Base-by-base conservation (phyloP, 2,888 invertebrate genomes). In the Ditula angustiorana region DNA sequence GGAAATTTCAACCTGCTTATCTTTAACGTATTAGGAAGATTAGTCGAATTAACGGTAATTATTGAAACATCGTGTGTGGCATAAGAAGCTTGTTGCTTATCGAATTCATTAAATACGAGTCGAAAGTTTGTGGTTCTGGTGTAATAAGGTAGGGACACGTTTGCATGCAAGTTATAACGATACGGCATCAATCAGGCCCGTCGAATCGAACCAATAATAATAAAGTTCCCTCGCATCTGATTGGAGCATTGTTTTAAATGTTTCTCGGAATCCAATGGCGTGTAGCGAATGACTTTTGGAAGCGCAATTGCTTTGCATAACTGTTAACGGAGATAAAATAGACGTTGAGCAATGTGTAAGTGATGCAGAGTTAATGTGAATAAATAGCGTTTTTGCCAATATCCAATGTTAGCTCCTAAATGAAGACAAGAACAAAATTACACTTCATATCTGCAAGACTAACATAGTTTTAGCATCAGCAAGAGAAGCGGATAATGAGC, bases 361-460 rank as follows among this genome's bases (percentile, higher is more conserved):
- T 46, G 55, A 47, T 66, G 16, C 37, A 41, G 57, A 46, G 37
- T 47, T 58, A 61, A 58, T 62, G 46, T 71, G 70, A 72, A 73
- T 72, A 74, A 73, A 70, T 69, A 67, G 63, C 60, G 71, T 69
- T 74, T 74, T 76, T 67, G 66, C 66, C 58, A 56, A 63, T 55
- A 65, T 65, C 56, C 65, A 59, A 19, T 63, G 60, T 71, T 74
- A 77, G 76, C 76, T 74, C 73, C 73, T 78, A 75, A 76, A 76
- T 78, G 74, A 78, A 80, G 79, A 80, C 79, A 79, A 76, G 76
- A 74, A 84, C 82, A 80, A 85, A 87, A 82, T 83, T 85, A 87
- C 83, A 82, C 85, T 85, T 80, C 77, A 83, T 86, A 84, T 86
- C 81, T 82, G 86, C 86, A 87, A 88, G 87, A 85, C 85, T 85